Evolutionary conservation across 2,113 vertebrate genomes (phyloP), one percentile per base, ranked within the genome.

Genomic region (Podarcis muralis): DNA sequence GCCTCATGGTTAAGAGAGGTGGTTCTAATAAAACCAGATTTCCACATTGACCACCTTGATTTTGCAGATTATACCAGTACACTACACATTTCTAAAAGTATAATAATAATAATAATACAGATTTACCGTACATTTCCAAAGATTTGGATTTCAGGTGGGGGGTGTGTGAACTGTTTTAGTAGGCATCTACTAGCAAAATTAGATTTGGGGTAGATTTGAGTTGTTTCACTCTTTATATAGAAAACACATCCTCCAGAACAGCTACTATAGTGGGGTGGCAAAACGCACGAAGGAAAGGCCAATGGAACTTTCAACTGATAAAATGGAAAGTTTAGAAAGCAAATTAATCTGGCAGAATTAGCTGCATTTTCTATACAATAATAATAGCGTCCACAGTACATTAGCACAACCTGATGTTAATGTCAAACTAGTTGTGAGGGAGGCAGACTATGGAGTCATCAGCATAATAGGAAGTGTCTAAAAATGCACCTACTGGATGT

Each of bases 11-110:
- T 90, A 48, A 80, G 68, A 77, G 7, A 91, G 78, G 86, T 77
- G 40, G 57, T 15, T 48, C 68, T 79, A 92, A 75, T 91, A 83
- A 93, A 92, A 59, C 53, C n/a, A 92, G 59, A 84, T 87, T 84
- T 81, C 72, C 66, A 78, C 35, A 74, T 37, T 92, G 40, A 68
- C 84, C 69, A 93, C 65, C 62, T 86, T 69, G 78, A 92, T 79
- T 68, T 59, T 1, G 25, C 18, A 83, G 59, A 32, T 27, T 68
- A n/a, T 22, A 88, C 30, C 22, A 23, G 18, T 4, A 20, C 22
- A 71, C 43, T 80, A 4, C 66, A 35, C 80, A 66, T 78, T 59
- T 78, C 18, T 59, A 76, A 43, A 22, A 16, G 6, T 16, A n/a
- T 4, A 72, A n/a, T 5, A 72, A n/a, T 69, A 37, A 53, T 22